Evolutionary conservation across 1,140 invertebrate genomes (phyloP).

Genomic region (Drosophila arizonae): DNA sequence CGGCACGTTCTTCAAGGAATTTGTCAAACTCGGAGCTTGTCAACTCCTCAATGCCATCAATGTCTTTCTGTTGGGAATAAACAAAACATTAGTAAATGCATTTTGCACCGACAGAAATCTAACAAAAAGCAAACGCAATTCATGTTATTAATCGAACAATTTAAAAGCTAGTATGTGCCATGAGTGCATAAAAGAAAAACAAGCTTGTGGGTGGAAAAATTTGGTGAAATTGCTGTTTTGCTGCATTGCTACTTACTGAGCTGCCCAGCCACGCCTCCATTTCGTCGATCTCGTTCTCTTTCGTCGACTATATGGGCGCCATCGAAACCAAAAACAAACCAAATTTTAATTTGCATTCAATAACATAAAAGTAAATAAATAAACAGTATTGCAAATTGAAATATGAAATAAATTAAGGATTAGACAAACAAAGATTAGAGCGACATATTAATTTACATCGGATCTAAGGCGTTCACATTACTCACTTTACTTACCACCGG

Average conservation of each 20-base stretch:
- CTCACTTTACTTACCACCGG: conserved; percentile 83
- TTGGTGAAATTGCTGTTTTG: conserved; percentile 29
- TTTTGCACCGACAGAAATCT: background rate
- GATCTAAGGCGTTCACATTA: conserved; percentile 43
- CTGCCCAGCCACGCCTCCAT: conserved; percentile 95
- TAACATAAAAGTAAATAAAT: conserved; percentile 47
- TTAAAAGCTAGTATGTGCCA: conserved; percentile 24
- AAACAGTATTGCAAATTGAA: conserved; percentile 35
- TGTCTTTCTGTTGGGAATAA: conserved; percentile 63
- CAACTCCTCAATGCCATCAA: conserved; percentile 86
- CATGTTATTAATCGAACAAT: conserved; percentile 47
- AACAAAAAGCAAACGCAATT: conserved; percentile 34
- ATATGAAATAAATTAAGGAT: conserved; percentile 32
- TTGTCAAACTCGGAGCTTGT: conserved; percentile 96
- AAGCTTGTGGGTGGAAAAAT: conserved; percentile 19
- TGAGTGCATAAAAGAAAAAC: conserved; percentile 27
- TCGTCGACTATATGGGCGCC: conserved; percentile 85
- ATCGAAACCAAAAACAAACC: conserved; percentile 49
- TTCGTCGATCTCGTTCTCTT: conserved; percentile 95
- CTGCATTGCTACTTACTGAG: conserved; percentile 84
- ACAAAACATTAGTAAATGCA: conserved; percentile 24
- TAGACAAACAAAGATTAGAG: conserved; percentile 49
- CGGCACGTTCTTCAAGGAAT: conserved; percentile 94
- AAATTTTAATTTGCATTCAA: conserved; percentile 52
- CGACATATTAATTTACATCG: conserved; percentile 62